phyloP scores from a whole-genome alignment of 1,140 invertebrate species.

The Philaenus spumarius region DNA sequence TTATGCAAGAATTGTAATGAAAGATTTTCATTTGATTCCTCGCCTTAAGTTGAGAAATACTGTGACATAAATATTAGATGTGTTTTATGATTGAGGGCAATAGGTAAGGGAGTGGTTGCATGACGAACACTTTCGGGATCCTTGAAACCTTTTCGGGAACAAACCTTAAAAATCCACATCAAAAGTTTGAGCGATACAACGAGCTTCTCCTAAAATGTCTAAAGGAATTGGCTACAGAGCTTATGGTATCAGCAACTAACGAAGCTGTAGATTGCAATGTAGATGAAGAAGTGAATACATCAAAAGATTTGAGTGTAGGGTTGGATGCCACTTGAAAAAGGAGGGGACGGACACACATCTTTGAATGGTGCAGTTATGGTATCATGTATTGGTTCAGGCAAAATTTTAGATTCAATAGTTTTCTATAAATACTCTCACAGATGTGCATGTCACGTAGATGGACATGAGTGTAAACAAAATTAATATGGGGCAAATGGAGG shows the following conservation, averaged over 20 bases:
- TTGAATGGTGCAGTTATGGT: constrained; percentile 16
- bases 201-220: constrained; percentile 4
- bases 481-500: neutral
- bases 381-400: constrained; percentile 14
- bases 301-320: constrained; percentile 3
- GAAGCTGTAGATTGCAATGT: constrained; percentile 16
- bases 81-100: too few relatives aligned
- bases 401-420: constrained; percentile 14
- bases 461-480: neutral
- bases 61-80: too few relatives aligned
- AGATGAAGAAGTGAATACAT: neutral
- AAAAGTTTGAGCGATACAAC: constrained; percentile 5
- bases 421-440: constrained; percentile 15
- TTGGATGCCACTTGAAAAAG: constrained; percentile 17
- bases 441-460: constrained; percentile 2
- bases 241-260: constrained; percentile 11
- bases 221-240: constrained; percentile 2
- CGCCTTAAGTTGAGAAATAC: too few relatives aligned
- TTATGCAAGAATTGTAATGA: too few relatives aligned
- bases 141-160: too few relatives aligned
- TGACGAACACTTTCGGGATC: constrained; percentile 6
- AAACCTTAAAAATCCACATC: constrained; percentile 8
- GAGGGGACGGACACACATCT: constrained; percentile 11
- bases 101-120: constrained; percentile 8
- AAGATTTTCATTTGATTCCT: too few relatives aligned